Conservation (phyloP, 2,113 vertebrate species). For the Gallinago paraguaiae region DNA sequence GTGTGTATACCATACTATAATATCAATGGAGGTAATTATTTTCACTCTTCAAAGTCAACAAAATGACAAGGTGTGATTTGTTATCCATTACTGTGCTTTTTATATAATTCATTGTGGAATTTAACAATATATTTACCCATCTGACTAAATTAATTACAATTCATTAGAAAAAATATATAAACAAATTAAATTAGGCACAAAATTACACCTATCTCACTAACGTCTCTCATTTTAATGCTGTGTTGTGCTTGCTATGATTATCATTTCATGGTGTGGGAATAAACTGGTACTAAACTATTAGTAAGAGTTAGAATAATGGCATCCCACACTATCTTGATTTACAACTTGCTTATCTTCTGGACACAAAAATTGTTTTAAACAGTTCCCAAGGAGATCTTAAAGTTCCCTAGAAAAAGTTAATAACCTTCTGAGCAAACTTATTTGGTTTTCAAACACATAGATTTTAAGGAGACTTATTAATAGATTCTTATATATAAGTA, state of each 20-base stretch:
- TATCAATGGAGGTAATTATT: background rate
- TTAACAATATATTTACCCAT: background rate
- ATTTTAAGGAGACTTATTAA: background rate
- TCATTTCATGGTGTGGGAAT: background rate
- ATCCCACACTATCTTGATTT: background rate
- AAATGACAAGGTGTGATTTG: background rate
- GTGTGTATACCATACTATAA: background rate
- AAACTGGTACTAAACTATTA: background rate
- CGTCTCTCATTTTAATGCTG: background rate
- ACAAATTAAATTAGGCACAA: background rate
- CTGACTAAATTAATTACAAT: background rate
- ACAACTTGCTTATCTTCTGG: background rate
- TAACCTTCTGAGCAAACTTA: background rate
- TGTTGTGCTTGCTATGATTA: background rate
- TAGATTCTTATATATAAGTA: background rate
- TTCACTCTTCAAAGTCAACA: background rate
- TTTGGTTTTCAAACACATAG: background rate
- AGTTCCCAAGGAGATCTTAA: background rate
- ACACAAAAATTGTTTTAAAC: background rate
- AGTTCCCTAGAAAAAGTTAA: background rate
- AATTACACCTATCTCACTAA: background rate
- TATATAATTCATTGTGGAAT: background rate
- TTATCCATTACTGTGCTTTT: background rate
- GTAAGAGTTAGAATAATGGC: background rate
- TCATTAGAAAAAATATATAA: constrained; percentile 18